Conservation (phyloP, 2,113 vertebrate genomes). For the Cheilinus undulatus region DNA sequence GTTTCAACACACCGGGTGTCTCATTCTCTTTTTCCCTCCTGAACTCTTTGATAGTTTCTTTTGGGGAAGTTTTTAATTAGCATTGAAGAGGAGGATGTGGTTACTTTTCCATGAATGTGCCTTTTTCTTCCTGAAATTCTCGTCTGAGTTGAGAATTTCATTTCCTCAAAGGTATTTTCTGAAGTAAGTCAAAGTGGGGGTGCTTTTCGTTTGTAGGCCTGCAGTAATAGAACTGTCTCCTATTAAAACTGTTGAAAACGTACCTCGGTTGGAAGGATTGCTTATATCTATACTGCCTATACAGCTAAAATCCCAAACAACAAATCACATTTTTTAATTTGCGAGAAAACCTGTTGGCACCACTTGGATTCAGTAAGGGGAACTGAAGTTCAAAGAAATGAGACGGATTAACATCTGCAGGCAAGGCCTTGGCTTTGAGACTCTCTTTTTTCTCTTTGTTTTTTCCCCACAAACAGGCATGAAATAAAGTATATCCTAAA, state of each 20-base stretch:
- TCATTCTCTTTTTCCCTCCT: slow-evolving; percentile 17
- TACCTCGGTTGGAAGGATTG: slow-evolving; percentile 8
- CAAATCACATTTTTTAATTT: neutral
- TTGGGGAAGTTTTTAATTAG: slow-evolving; percentile 12
- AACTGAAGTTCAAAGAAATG: neutral
- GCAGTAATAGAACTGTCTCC: slow-evolving; percentile 6
- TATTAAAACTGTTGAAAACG: slow-evolving; percentile 20
- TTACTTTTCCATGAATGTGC: slow-evolving; percentile 3
- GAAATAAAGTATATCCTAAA: neutral
- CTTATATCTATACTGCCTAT: slow-evolving; percentile 6
- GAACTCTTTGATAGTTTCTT: slow-evolving; percentile 6
- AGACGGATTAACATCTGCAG: slow-evolving; percentile 2
- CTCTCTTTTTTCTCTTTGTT: too few relatives aligned
- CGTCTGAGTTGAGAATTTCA: slow-evolving; percentile 30
- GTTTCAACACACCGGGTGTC: slow-evolving; percentile 25
- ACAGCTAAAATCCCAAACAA: neutral
- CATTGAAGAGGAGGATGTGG: slow-evolving; percentile 23
- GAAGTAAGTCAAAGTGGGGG: neutral
- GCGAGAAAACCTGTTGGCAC: slow-evolving; percentile 29
- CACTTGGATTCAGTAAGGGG: neutral
- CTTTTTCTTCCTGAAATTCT: slow-evolving; percentile 27
- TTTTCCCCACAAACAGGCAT: neutral
- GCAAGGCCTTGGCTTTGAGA: neutral
- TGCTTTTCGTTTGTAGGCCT: slow-evolving; percentile 11
- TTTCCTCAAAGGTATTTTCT: slow-evolving; percentile 25